Evolutionary conservation across 2,113 vertebrate species (phyloP).

Genomic region (Ia io): DNA sequence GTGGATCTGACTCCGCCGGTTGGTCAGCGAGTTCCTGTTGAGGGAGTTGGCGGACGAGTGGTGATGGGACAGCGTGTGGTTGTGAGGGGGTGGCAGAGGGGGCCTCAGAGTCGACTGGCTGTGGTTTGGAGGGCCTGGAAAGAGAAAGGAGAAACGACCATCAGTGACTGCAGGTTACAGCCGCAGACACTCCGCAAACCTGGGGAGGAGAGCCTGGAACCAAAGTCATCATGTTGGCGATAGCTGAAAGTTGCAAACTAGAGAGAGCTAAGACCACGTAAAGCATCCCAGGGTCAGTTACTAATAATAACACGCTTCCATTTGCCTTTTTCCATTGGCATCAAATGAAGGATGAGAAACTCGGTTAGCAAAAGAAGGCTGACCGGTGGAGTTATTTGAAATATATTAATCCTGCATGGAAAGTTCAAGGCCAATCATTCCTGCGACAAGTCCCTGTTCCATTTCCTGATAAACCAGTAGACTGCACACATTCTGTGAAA

Average conservation of each 20-base stretch:
- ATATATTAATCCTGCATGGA: background rate
- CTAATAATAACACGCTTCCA: background rate
- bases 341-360: constrained; percentile 59
- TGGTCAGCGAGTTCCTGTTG: constrained; percentile 96
- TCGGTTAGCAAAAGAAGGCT: constrained; percentile 47
- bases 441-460: background rate
- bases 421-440: background rate
- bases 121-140: constrained; percentile 93
- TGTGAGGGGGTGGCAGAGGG: constrained; percentile 96
- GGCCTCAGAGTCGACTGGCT: constrained; percentile 96
- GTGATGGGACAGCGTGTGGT: constrained; percentile 96
- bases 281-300: background rate
- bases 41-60: constrained; percentile 98
- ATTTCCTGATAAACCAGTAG: background rate
- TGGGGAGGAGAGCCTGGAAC: background rate
- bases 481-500: background rate
- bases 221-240: background rate
- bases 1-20: constrained; percentile 94
- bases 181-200: background rate
- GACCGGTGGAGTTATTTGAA: constrained; percentile 48
- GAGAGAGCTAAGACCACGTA: background rate
- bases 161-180: background rate
- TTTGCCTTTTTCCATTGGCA: constrained; percentile 40
- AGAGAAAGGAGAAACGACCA: constrained; percentile 65
- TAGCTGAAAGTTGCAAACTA: background rate